Percentiles rank a stretch among this genome's conserved stretches.
Conservation (phyloP, 2,797 vertebrate species). For the Alfaro cultratus region DNA sequence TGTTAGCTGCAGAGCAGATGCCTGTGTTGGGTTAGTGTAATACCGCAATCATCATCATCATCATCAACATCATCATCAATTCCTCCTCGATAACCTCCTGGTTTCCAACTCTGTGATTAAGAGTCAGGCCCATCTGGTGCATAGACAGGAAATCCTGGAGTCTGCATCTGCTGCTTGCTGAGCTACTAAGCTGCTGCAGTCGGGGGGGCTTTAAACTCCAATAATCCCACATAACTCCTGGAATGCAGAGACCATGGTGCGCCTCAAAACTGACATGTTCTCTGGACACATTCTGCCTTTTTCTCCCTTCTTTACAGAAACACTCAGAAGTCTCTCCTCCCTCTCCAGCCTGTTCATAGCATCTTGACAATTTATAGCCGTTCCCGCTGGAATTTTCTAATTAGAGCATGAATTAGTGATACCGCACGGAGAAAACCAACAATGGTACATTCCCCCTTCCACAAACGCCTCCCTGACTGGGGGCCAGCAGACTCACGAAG, state of each 20-base stretch:
- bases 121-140: conserved; percentile 81
- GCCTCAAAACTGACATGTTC: conserved; percentile 62
- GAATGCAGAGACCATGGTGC: conserved; percentile 71
- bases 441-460: conserved; percentile 17
- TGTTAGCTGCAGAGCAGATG: conserved; percentile 76
- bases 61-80: conserved; percentile 81
- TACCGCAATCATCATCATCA: conserved; percentile 79
- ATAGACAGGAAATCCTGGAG: conserved; percentile 81
- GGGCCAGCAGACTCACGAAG: conserved; percentile 39
- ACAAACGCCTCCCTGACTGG: conserved; percentile 43
- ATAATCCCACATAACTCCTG: conserved; percentile 78
- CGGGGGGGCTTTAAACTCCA: conserved; percentile 61
- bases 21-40: conserved; percentile 75
- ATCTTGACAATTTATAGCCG: conserved; percentile 63
- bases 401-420: conserved; percentile 71
- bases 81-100: conserved; percentile 79
- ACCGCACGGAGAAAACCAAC: conserved; percentile 48
- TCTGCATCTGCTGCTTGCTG: conserved; percentile 79
- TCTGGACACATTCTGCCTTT: conserved; percentile 48
- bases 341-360: conserved; percentile 49
- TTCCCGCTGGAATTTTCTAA: conserved; percentile 70
- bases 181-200: conserved; percentile 76
- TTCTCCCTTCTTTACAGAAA: conserved; percentile 33
- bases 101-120: conserved; percentile 82
- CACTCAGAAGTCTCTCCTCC: conserved; percentile 43